Evolutionary conservation across 2,888 invertebrate genomes (phyloP), one percentile per base, ranked within the genome.

Genomic region (Zhengitettix transpicula): DNA sequence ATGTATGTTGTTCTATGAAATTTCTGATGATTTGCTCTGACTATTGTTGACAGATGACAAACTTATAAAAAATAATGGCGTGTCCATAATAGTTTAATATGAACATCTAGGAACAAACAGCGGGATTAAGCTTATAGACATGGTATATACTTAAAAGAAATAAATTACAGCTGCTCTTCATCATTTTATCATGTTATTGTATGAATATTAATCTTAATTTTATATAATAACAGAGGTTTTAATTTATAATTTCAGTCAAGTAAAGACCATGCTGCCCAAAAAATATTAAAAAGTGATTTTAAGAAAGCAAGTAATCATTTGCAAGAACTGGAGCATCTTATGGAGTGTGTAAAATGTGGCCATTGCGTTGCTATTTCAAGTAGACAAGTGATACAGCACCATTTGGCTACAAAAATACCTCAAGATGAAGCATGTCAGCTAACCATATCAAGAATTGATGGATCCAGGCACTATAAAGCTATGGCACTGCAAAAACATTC

Each of bases 291-390:
- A 42, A 59, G 15, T 15, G 57, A 59, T 44, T n/a, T 63, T n/a
- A 16, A 44, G 14, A 52, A 53, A 28, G 52, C 57, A 42, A 51
- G 47, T 11, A 63, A 63, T 51, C 53, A 58, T 9, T 60, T 60
- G 47, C 58, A 40, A 28, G 55, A 55, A 52, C 59, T 69, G 53
- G 62, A 67, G 10, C 58, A 58, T 10, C 62, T 70, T 28, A 67
- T 69, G 58, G 44, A 58, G 9, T 60, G 64, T 52, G 58, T 70
- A 28, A 59, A 67, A 44, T 56, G 62, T 47, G 63, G 67, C 14
- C 64, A 68, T 52, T 65, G 63, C 10, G 65, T 70, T 47, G 68
- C 68, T 16, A 63, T 70, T 42, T 67, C 40, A 64, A 69, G 44
- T 64, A 66, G 64, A 61, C 66, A 60, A 64, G 61, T 58, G 9